phyloP scores from a whole-genome alignment of 37 sponge, comb jelly and placozoan genomes.

The Hexactinellida sp. region DNA sequence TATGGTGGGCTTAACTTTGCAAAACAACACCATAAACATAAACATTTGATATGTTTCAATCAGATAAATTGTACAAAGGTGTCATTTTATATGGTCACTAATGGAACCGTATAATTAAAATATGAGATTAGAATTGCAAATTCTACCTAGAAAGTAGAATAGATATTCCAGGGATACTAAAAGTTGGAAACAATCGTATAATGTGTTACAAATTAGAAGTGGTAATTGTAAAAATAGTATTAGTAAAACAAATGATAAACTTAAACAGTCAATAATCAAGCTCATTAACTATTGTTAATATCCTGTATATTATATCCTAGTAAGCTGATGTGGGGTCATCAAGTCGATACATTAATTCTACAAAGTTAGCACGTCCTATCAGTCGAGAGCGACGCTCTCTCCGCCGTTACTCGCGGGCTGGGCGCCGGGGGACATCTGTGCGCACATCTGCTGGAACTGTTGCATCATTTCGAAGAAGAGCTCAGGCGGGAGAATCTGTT shows the following conservation, averaged over 20 bases:
- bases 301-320: neutral
- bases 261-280: neutral
- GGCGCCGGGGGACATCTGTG: neutral
- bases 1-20: too few species aligned
- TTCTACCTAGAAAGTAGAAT: too few species aligned
- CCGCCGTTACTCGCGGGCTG: neutral
- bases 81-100: too few species aligned
- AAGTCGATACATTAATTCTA: neutral
- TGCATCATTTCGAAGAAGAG: neutral
- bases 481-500: neutral
- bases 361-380: too few species aligned
- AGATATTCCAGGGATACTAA: too few species aligned
- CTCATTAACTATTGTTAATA: neutral
- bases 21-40: too few species aligned
- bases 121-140: too few species aligned
- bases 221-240: neutral
- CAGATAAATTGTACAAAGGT: too few species aligned
- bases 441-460: neutral
- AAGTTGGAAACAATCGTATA: too few species aligned
- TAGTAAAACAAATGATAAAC: neutral
- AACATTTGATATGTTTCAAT: too few species aligned
- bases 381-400: neutral
- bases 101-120: too few species aligned
- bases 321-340: neutral
- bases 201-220: too few species aligned